Evolutionary conservation across 2,113 vertebrate species (phyloP), one percentile per base, ranked within the genome.

Genomic region (Hiodon tergisus): DNA sequence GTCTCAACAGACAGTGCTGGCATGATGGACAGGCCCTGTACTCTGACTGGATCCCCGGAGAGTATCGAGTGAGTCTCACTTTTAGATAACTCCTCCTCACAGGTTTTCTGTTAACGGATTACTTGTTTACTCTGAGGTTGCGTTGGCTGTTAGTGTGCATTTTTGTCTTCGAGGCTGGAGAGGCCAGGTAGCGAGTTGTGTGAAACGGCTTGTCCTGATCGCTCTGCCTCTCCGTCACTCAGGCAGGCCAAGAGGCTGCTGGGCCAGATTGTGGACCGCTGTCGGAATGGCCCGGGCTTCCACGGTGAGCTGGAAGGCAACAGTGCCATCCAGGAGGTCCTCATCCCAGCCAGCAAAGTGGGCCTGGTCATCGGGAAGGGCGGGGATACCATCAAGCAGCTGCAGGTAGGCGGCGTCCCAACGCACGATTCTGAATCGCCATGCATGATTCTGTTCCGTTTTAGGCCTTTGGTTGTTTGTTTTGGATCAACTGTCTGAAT

Each of bases 281-380:
- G 95, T 84, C 93, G 95, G 79, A 97, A 95, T 0, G 95, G 95
- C 13, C 95, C 95, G 0, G 94, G 94, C 82, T 97, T 96, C 79
- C 95, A 96, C 55, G 91, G 89, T 0, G 96, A 95, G n/a, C 79
- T 90, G 3, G 95, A 96, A 3, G 86, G 94, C 67, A 95, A 88
- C 66, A 93, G 90, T 82, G 92, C 93, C 0, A 80, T 96, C 80
- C 95, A 98, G 86, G 95, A 98, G 88, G 90, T 98, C 82, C 90
- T 96, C 74, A 97, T 98, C 81, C 96, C 95, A 0, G 95, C 95
- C 6, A 95, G 94, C 57, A 98, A 98, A 90, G 96, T 98, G 81
- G 96, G 96, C 6, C 92, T 98, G 81, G 95, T 98, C 89, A 98
- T 98, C 52, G 95, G 96, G 79, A 93, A 96, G 90, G 96, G 96